A percentile compares a stretch with the other conserved stretches of the same genome.
phyloP scores from a whole-genome alignment of 2,888 invertebrate species.

The Platycheirus albimanus region DNA sequence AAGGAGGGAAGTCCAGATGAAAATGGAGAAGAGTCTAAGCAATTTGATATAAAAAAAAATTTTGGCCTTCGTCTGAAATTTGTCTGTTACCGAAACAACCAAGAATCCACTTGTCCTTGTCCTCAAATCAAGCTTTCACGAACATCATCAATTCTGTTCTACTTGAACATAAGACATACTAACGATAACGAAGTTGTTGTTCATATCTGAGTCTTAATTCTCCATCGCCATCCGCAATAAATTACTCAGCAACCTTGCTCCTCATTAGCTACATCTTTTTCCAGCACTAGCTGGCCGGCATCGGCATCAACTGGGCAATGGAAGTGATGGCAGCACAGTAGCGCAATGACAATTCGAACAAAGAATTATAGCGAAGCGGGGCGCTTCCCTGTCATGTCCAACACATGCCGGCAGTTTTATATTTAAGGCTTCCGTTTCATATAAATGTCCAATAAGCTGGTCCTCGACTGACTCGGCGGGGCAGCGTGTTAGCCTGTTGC shows the following conservation, averaged over 20 bases:
- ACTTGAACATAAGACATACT: not conserved
- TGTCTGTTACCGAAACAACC: slow-evolving; percentile 16
- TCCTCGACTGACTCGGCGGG: too few relatives aligned
- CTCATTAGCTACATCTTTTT: slow-evolving; percentile 50
- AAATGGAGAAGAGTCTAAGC: too few relatives aligned
- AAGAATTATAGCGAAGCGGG: slow-evolving; percentile 1
- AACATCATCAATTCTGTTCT: not conserved
- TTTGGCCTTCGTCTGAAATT: too few relatives aligned
- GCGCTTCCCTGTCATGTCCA: slow-evolving; percentile 10
- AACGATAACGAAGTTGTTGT: not conserved
- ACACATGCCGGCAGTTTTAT: slow-evolving; percentile 43
- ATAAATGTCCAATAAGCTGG: slow-evolving; percentile 49
- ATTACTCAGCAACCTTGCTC: slow-evolving; percentile 59
- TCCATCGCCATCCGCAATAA: slow-evolving; percentile 54
- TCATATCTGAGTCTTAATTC: too few relatives aligned
- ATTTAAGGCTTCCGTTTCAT: slow-evolving; percentile 68
- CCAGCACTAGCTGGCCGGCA: too few relatives aligned
- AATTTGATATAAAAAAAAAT: too few relatives aligned
- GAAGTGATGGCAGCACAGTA: not conserved
- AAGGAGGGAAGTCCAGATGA: too few relatives aligned
- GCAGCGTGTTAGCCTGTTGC: slow-evolving; percentile 6
- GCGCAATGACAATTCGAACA: slow-evolving; percentile 46
- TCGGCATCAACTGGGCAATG: not conserved
- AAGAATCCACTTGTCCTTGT: slow-evolving; percentile 46
- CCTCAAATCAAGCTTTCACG: slow-evolving; percentile 43